Evolutionary conservation across 2,113 vertebrate genomes (phyloP), one percentile per base, ranked within the genome.

Genomic region (Indicator indicator): DNA sequence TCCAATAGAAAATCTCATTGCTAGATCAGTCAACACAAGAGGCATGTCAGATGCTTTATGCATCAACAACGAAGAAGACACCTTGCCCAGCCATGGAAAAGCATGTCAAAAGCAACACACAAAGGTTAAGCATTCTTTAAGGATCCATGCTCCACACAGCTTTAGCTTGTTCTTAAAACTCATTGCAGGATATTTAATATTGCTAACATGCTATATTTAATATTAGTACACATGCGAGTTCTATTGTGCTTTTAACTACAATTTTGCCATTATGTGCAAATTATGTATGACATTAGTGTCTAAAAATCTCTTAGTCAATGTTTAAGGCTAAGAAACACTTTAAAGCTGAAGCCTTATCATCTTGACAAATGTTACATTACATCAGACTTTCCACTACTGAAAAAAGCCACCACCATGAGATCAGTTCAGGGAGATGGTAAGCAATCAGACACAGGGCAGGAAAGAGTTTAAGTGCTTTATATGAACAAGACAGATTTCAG

Each of bases 401-500:
- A 83, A 56, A 55, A 55, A 88, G 84, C 87, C 36, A 60, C 1
- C 12, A 85, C 64, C 55, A 77, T 58, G 44, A 95, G 76, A 88
- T 54, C 55, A 86, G 90, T 44, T 90, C 46, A 74, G 69, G 56
- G 40, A 71, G 58, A 80, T 26, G 28, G 42, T 9, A 92, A 94
- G 40, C 19, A 82, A 95, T 67, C 70, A 93, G 80, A 72, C 69
- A 88, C 44, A 46, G 36, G 56, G 50, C 63, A 88, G 36, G 69
- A 93, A 86, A 62, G 72, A 83, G 33, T 88, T 72, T 89, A 95
- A 94, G 54, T 71, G n/a, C 62, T 74, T 88, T 78, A 94, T 90
- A 68, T 63, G 40, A 88, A 60, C 54, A 85, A 4, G 32, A 69
- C 77, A 33, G 40, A 81, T 90, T 67, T 90, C 32, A 88, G 48